Evolutionary conservation across 2,113 vertebrate genomes (phyloP).

Genomic region (Corydoras sp.): DNA sequence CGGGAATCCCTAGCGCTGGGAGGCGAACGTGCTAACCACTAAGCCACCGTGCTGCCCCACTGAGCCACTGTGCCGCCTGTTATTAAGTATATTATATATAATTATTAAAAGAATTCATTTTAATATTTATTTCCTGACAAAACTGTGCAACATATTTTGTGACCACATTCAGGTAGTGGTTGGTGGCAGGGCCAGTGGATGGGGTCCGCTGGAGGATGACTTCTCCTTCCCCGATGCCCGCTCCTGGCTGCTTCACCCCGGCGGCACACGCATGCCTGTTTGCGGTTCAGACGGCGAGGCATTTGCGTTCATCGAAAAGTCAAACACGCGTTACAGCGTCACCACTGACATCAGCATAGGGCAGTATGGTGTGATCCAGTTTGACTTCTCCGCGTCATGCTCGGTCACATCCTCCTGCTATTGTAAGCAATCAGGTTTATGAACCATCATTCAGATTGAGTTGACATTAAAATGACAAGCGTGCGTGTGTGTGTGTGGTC

Average conservation of each 20-base stretch:
- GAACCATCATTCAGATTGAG: not conserved
- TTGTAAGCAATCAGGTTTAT: conserved; percentile 64
- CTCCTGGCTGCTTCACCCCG: conserved; percentile 94
- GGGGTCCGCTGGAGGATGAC: conserved; percentile 90
- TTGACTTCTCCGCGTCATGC: conserved; percentile 96
- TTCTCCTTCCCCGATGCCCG: conserved; percentile 83
- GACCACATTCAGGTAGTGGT: conserved; percentile 79
- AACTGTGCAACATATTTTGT: too few species aligned
- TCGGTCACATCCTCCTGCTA: conserved; percentile 96
- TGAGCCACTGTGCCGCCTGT: too few species aligned
- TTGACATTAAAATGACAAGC: not conserved
- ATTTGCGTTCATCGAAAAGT: conserved; percentile 96
- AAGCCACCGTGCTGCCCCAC: too few species aligned
- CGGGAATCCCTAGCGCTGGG: too few species aligned
- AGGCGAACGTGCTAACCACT: too few species aligned
- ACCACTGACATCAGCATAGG: conserved; percentile 91
- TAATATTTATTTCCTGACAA: too few species aligned
- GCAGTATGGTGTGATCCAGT: conserved; percentile 90
- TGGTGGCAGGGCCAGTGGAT: conserved; percentile 92
- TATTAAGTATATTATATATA: too few species aligned
- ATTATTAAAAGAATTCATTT: too few species aligned
- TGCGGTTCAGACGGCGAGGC: conserved; percentile 90
- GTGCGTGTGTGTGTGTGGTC: conserved; percentile 3
- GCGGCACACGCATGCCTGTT: conserved; percentile 92
- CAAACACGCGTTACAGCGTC: conserved; percentile 90